phyloP scores from a whole-genome alignment of 2,113 vertebrate species.

The Artemisiospiza belli region DNA sequence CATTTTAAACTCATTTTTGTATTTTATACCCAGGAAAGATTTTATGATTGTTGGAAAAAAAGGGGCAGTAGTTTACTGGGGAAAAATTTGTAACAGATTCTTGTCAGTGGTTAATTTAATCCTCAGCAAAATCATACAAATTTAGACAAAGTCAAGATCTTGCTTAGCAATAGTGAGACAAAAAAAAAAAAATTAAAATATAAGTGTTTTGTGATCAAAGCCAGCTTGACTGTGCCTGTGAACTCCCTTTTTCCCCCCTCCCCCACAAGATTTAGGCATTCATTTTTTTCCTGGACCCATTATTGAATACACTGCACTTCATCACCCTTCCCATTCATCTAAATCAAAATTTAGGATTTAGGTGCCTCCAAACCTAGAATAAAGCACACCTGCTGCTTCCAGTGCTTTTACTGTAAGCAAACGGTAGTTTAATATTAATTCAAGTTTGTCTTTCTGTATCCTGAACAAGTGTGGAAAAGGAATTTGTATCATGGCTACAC shows the following conservation, averaged over 20 bases:
- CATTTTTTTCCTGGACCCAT: background rate
- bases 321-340: background rate
- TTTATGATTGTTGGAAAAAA: background rate
- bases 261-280: background rate
- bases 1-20: background rate
- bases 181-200: background rate
- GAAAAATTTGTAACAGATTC: background rate
- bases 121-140: background rate
- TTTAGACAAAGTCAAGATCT: background rate
- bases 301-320: background rate
- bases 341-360: background rate
- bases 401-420: background rate
- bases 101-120: background rate
- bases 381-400: background rate
- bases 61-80: background rate
- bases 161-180: background rate
- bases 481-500: background rate
- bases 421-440: background rate
- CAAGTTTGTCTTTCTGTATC: background rate
- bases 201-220: background rate
- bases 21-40: background rate
- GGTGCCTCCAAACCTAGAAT: background rate
- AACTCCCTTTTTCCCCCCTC: background rate
- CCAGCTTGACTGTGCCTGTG: background rate
- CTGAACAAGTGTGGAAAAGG: background rate